These are phyloP conservation scores for Calidris pygmaea DNA, from an alignment of 2,113 vertebrate species.

Conservation along the genomic window DNA sequence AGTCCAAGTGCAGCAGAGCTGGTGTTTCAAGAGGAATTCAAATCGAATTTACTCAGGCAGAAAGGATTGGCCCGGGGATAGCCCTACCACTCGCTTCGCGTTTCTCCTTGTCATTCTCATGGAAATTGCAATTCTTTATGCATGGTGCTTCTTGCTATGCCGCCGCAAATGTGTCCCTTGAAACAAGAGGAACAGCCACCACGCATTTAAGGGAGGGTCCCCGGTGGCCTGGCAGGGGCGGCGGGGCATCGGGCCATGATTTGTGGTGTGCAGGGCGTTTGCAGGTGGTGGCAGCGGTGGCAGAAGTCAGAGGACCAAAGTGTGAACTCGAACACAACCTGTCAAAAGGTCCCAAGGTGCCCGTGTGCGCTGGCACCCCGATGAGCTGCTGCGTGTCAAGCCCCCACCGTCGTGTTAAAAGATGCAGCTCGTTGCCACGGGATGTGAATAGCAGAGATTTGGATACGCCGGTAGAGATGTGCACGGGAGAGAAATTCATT, in stretches of 20 bases:
- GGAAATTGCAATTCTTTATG: conserved; percentile 67
- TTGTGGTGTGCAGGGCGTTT: too few relatives aligned
- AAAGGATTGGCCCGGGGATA: conserved; percentile 68
- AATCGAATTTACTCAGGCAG: conserved; percentile 71
- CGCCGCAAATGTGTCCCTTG: not conserved
- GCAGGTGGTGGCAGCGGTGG: not conserved
- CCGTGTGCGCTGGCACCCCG: rapidly evolving
- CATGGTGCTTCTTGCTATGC: not conserved
- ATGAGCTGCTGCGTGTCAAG: not conserved
- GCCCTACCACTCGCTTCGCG: conserved; percentile 34
- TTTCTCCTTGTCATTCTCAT: conserved; percentile 67
- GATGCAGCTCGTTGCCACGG: not conserved
- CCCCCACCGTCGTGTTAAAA: rapidly evolving
- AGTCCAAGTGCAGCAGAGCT: conserved; percentile 56
- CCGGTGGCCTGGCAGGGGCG: not conserved
- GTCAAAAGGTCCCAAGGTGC: rapidly evolving
- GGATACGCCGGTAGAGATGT: not conserved
- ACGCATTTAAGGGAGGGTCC: rapidly evolving
- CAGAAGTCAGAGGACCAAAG: not conserved
- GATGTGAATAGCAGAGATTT: not conserved
- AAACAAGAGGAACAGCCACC: not conserved
- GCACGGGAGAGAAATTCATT: not conserved
- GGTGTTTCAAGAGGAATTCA: conserved; percentile 73
- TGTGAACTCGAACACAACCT: not conserved
- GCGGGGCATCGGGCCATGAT: not conserved